Evolutionary conservation across 2,888 invertebrate genomes (phyloP), one percentile per base, ranked within the genome.

Genomic region (Andrena dorsata): DNA sequence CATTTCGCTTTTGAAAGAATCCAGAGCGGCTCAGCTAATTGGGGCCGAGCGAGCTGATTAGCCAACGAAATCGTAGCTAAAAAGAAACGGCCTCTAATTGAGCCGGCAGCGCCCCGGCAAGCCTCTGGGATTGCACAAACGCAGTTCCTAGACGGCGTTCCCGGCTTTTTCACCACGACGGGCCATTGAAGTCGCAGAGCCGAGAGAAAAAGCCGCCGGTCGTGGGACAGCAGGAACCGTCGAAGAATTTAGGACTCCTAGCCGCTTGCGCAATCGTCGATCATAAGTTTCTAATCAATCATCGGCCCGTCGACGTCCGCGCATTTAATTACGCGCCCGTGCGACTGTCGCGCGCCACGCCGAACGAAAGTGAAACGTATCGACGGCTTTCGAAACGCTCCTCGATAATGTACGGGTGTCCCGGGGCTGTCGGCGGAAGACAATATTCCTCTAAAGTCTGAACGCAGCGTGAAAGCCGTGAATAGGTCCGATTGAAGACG

Each of bases 1-100:
- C 81, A 26, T 64, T 63, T 56, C 71, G 63, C 76, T 72, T 80
- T 68, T 53, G 56, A 81, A 89, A 84, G 81, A 85, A 90, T 90
- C 85, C 85, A 82, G 89, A 89, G 68, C 86, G 84, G 80, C 65
- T 51, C 66, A 30, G 60, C 83, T 87, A 87, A 89, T 90, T 90
- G 89, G 88, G 58, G 86, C 83, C 64, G 32, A n/a, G 76, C 82
- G 78, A 73, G 61, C 30, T 26, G 83, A 90, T 91, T 91, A 88
- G 88, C 89, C 84, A 90, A 89, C 83, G 83, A 85, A 80, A 74
- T 63, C 83, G 75, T 80, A 77, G 84, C 71, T 72, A 82, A 82
- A 84, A 81, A 80, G 76, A 58, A 80, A 76, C 80, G 32, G 61
- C 70, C 41, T 28, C 58, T 82, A 82, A 81, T 82, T 76, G 72